Conservation (phyloP, 2,888 invertebrate genomes). For the Chirona hameri region DNA sequence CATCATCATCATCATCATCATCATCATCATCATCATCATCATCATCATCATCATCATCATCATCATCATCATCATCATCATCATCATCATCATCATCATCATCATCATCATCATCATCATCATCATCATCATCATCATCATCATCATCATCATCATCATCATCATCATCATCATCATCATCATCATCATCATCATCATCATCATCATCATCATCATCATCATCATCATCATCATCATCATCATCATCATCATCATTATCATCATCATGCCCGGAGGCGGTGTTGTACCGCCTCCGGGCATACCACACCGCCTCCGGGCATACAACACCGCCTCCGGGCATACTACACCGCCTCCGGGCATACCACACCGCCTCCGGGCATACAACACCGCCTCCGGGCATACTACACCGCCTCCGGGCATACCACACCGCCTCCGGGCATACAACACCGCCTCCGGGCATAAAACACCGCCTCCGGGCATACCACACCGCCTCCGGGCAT, state of each 20-base stretch:
- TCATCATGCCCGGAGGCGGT: background rate
- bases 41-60: constrained; percentile 22
- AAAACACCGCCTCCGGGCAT: too few species aligned
- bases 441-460: too few species aligned
- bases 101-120: constrained; percentile 22
- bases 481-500: too few species aligned
- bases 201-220: constrained; percentile 22
- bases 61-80: constrained; percentile 22
- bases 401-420: too few species aligned
- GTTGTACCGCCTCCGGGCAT: too few species aligned
- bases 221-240: constrained; percentile 22
- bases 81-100: constrained; percentile 22
- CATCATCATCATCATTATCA: constrained; percentile 22
- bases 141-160: constrained; percentile 22
- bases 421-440: too few species aligned
- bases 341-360: too few species aligned
- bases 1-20: constrained; percentile 22
- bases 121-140: too few species aligned
- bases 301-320: too few species aligned
- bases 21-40: constrained; percentile 22
- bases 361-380: too few species aligned
- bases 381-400: too few species aligned
- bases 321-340: too few species aligned
- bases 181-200: constrained; percentile 22
- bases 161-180: constrained; percentile 22